phyloP scores from a whole-genome alignment of 2,113 vertebrate species.

The Pampusana beccarii region DNA sequence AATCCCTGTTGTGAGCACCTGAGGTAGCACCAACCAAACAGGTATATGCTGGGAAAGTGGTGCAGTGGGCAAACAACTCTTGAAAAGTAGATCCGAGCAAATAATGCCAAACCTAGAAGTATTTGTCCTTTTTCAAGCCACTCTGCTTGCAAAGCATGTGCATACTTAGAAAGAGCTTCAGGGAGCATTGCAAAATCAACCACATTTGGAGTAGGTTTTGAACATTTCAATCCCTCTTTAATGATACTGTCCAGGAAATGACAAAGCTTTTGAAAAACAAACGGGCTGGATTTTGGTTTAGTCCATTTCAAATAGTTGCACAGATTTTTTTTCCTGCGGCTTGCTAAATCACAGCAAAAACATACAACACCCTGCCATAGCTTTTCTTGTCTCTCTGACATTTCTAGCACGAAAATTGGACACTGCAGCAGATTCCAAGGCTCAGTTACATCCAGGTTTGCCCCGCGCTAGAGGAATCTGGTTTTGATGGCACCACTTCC shows the following conservation, averaged over 20 bases:
- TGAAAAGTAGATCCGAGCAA: neutral
- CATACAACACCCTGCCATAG: neutral
- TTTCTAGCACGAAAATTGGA: neutral
- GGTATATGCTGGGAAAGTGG: neutral
- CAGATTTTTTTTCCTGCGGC: neutral
- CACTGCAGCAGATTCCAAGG: neutral
- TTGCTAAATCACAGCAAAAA: neutral
- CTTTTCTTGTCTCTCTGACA: neutral
- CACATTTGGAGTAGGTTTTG: neutral
- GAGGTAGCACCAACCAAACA: neutral
- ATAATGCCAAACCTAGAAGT: neutral
- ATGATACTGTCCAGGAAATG: constrained; percentile 21
- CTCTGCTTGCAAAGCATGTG: neutral
- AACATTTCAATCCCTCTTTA: neutral
- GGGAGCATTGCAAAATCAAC: neutral
- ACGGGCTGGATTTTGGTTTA: neutral
- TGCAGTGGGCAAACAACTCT: neutral
- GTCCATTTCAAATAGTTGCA: neutral
- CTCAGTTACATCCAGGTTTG: neutral
- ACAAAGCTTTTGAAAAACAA: neutral
- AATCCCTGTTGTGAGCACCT: neutral
- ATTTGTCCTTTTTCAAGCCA: neutral
- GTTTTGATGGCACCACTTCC: neutral
- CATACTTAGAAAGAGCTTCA: neutral
- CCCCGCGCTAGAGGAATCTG: neutral